These are phyloP conservation scores for Mantis religiosa DNA, from an alignment of 2,888 invertebrate species.

Conservation along the genomic window DNA sequence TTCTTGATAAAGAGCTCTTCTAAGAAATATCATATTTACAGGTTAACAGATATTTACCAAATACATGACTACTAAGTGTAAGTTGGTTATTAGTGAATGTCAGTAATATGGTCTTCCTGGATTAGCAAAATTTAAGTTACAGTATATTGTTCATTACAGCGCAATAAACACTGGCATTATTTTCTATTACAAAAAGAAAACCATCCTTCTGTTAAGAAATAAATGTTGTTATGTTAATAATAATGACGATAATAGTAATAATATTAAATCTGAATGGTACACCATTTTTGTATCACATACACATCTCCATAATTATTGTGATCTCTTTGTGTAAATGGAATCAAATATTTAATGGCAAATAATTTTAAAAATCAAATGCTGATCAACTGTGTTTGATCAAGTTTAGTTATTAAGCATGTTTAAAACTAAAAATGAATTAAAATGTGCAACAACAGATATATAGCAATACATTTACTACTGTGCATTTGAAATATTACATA, in stretches of 20 bases:
- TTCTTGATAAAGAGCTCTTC: not conserved
- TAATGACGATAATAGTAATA: not conserved
- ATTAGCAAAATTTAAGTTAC: not conserved
- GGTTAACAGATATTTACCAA: not conserved
- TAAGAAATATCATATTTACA: not conserved
- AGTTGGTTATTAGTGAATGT: not conserved
- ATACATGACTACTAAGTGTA: not conserved
- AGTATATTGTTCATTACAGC: not conserved
- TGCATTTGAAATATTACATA: not conserved
- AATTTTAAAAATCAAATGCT: not conserved
- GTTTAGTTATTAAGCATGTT: not conserved
- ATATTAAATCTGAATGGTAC: too few species aligned
- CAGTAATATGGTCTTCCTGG: not conserved
- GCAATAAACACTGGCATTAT: not conserved
- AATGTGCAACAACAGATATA: not conserved
- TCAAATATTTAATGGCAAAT: not conserved
- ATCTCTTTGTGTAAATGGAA: not conserved
- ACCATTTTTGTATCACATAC: not conserved
- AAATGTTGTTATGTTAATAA: not conserved
- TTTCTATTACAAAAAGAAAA: not conserved
- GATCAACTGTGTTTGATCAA: not conserved
- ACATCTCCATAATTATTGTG: not conserved
- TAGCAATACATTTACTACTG: not conserved
- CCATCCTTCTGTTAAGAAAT: not conserved
- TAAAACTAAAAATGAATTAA: not conserved